Conservation (phyloP, 2,113 vertebrate genomes). For the Deroptyus accipitrinus region DNA sequence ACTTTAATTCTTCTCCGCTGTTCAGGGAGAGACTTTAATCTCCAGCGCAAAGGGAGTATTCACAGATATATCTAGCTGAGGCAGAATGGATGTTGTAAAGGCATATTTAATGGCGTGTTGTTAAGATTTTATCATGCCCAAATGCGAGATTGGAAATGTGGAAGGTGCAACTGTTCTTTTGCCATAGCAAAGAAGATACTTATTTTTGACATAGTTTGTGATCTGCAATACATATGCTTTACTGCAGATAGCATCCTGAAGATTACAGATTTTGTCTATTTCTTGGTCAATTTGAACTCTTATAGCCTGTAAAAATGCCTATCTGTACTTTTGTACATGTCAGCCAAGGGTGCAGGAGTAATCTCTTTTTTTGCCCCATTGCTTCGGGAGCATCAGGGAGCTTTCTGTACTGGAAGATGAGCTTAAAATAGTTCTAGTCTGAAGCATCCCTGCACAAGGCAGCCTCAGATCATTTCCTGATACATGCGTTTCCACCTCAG, state of each 20-base stretch:
- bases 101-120: slow-evolving; percentile 42
- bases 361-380: not conserved
- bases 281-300: slow-evolving; percentile 18
- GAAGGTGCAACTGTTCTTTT: not conserved
- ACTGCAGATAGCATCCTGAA: not conserved
- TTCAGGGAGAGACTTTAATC: slow-evolving; percentile 44
- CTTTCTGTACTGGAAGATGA: not conserved
- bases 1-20: slow-evolving; percentile 45
- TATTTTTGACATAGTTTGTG: not conserved
- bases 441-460: not conserved
- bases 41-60: slow-evolving; percentile 25
- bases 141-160: not conserved
- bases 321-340: not conserved
- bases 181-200: not conserved
- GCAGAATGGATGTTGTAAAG: slow-evolving; percentile 34
- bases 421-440: not conserved
- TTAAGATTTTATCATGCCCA: slow-evolving; percentile 50
- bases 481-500: not conserved
- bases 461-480: not conserved
- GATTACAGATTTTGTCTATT: slow-evolving; percentile 33
- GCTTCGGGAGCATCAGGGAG: not conserved
- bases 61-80: slow-evolving; percentile 2
- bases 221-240: slow-evolving; percentile 30
- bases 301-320: not conserved
- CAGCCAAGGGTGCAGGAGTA: not conserved